Evolutionary conservation across 2,888 invertebrate species (phyloP).

Genomic region (Rhamnusium bicolor): DNA sequence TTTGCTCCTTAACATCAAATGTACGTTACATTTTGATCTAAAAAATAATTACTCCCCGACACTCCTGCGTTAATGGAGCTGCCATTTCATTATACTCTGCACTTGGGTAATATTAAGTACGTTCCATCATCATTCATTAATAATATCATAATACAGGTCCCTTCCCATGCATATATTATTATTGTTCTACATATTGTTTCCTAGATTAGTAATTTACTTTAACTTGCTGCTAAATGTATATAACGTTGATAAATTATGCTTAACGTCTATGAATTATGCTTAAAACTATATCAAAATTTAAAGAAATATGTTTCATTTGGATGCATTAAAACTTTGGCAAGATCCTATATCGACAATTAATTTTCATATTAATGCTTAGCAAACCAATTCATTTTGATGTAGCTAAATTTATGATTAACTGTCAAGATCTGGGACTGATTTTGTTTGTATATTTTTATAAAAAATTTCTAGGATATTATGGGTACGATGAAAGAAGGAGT

Average conservation of each 20-base stretch:
- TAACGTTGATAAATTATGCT: neutral
- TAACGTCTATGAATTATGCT: neutral
- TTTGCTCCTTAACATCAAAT: neutral
- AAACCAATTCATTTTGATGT: no score
- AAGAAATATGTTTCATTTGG: no score
- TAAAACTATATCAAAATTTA: no score
- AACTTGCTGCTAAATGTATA: neutral
- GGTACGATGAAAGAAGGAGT: no score
- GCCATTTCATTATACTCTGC: conserved; percentile 24
- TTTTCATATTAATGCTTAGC: no score
- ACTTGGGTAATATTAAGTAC: conserved; percentile 18
- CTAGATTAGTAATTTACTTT: neutral
- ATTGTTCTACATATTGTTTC: neutral
- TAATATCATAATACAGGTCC: conserved; percentile 11
- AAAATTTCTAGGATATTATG: no score
- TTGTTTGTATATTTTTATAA: no score
- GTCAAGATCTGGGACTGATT: no score
- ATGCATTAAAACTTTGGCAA: no score
- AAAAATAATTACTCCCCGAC: conserved; percentile 1
- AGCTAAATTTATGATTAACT: no score
- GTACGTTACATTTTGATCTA: neutral
- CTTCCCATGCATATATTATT: conserved; percentile 30
- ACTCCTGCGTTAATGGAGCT: conserved; percentile 16
- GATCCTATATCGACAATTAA: no score
- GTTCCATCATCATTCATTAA: conserved; percentile 31